phyloP scores from a whole-genome alignment of 2,797 vertebrate species.

The Micrastur ruficollis region DNA sequence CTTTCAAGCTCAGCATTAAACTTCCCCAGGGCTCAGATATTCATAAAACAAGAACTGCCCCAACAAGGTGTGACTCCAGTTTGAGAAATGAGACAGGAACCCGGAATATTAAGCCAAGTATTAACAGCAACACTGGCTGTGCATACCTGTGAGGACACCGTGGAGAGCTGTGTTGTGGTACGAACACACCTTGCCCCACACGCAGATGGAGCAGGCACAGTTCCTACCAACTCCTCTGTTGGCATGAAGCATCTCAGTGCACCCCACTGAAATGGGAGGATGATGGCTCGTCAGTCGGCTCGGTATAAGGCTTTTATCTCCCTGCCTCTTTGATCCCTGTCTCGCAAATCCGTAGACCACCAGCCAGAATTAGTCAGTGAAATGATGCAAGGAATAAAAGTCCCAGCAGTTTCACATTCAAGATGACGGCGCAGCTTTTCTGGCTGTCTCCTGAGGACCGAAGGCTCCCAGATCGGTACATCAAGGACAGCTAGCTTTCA shows the following conservation, averaged over 20 bases:
- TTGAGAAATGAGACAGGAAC: background rate
- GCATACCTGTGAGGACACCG: background rate
- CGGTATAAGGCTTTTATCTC: background rate
- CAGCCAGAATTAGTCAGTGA: background rate
- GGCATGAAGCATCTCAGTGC: background rate
- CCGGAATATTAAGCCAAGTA: background rate
- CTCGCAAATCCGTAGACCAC: background rate
- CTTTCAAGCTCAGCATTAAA: background rate
- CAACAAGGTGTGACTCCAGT: background rate
- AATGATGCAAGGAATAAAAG: background rate
- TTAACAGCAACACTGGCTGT: background rate
- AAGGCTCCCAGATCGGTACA: background rate
- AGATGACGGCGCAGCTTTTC: background rate
- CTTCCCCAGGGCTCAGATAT: background rate
- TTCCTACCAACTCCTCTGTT: background rate
- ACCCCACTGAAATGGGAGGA: background rate
- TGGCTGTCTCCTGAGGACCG: background rate
- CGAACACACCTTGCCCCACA: background rate
- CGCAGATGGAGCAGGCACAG: background rate
- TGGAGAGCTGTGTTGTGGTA: background rate
- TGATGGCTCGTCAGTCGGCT: background rate
- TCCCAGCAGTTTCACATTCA: background rate
- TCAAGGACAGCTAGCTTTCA: background rate
- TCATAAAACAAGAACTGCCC: background rate
- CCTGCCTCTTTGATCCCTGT: background rate